phyloP scores from a whole-genome alignment of 2,113 vertebrate genomes.

The Elaphurus davidianus region DNA sequence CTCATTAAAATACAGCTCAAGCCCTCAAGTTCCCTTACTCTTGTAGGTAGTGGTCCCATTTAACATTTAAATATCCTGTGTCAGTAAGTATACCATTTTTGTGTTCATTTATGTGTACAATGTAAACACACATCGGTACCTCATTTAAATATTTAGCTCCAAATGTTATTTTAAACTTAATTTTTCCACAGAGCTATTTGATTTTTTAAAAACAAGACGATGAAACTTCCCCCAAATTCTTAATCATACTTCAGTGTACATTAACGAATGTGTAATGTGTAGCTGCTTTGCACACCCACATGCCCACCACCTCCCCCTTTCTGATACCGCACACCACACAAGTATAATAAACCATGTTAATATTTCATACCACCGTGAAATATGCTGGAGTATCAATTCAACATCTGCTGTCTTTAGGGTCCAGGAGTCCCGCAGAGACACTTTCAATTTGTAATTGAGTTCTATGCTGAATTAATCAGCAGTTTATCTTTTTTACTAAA shows the following conservation, averaged over 20 bases:
- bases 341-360: conserved; percentile 93
- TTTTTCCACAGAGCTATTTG: conserved; percentile 67
- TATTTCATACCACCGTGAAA: conserved; percentile 97
- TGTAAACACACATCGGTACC: conserved; percentile 8
- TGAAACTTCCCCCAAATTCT: conserved; percentile 34
- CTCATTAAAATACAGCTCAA: background rate
- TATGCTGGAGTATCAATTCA: conserved; percentile 94
- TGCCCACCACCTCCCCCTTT: conserved; percentile 72
- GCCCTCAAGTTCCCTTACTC: background rate
- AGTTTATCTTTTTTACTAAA: conserved; percentile 97
- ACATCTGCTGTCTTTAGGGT: conserved; percentile 94
- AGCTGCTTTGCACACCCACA: conserved; percentile 24
- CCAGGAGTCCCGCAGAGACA: conserved; percentile 88
- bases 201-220: conserved; percentile 5
- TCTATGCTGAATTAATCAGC: conserved; percentile 99
- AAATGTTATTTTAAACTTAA: conserved; percentile 76
- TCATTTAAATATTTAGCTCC: conserved; percentile 58
- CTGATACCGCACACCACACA: conserved; percentile 78
- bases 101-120: conserved; percentile 22
- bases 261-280: background rate
- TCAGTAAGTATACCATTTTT: background rate
- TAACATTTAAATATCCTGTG: background rate
- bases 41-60: background rate
- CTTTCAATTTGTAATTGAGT: conserved; percentile 98
- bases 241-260: conserved; percentile 44